phyloP scores from a whole-genome alignment of 1,140 invertebrate genomes.

The Brachionus calyciflorus region DNA sequence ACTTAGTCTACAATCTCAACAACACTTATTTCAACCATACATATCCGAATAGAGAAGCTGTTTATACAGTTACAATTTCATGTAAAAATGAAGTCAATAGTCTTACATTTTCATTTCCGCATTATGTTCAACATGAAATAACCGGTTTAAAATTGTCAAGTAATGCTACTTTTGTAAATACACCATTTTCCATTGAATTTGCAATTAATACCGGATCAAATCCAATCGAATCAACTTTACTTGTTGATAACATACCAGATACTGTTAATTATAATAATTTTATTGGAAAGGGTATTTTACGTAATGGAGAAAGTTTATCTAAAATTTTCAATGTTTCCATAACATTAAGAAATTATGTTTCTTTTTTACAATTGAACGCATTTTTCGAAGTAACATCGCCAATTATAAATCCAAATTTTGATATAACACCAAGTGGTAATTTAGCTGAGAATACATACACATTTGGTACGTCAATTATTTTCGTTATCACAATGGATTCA shows the following conservation, averaged over 20 bases:
- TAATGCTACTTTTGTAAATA: neutral
- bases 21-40: neutral
- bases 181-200: neutral
- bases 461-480: neutral
- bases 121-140: neutral
- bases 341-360: no score
- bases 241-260: neutral
- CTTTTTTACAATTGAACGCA: no score
- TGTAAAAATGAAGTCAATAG: constrained; percentile 16
- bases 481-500: constrained; percentile 25
- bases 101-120: neutral
- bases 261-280: no score
- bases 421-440: neutral
- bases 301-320: no score
- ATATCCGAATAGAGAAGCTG: neutral
- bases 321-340: no score
- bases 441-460: neutral
- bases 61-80: constrained; percentile 12
- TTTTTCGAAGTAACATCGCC: constrained; percentile 23
- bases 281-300: no score
- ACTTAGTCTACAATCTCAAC: constrained; percentile 19
- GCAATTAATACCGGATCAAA: neutral
- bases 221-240: neutral
- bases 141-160: constrained; percentile 11
- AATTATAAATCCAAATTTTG: constrained; percentile 23